Percentiles rank a stretch among this genome's conserved stretches.
These are phyloP conservation scores for Ganaspis sp. DNA, from an alignment of 1,140 invertebrate species.

Conservation along the genomic window DNA sequence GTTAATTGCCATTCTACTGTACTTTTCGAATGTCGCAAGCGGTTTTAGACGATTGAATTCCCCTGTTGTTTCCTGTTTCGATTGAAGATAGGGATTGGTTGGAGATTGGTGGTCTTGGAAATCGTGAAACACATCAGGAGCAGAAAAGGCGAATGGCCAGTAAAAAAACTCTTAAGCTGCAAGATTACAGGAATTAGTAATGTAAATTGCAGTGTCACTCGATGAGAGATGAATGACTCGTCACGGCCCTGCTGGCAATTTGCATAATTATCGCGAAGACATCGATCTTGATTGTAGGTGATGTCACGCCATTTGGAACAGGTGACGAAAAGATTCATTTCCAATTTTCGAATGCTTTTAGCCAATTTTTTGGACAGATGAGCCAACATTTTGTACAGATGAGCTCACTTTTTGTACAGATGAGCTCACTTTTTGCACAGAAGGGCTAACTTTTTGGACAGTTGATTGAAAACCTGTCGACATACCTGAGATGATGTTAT, in stretches of 20 bases:
- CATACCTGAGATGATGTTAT: background rate
- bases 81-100: background rate
- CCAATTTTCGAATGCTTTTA: too few relatives aligned
- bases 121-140: constrained; percentile 16
- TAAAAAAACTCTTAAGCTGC: background rate
- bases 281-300: constrained; percentile 20
- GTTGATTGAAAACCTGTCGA: background rate
- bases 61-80: constrained; percentile 19
- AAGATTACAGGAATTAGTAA: constrained; percentile 24
- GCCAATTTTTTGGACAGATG: background rate
- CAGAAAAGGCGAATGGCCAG: background rate
- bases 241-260: background rate
- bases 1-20: constrained; percentile 31
- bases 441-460: background rate
- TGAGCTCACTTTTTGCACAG: background rate
- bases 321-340: constrained; percentile 6
- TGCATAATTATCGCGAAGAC: background rate
- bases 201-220: constrained; percentile 24
- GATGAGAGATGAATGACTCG: constrained; percentile 9
- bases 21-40: constrained; percentile 17
- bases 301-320: background rate
- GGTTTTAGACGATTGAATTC: constrained; percentile 25
- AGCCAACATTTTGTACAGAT: background rate
- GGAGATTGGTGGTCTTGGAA: constrained; percentile 19
- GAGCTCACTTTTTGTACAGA: background rate